Base-by-base conservation (phyloP, 2,113 vertebrate species). In the Hassar affinis region DNA sequence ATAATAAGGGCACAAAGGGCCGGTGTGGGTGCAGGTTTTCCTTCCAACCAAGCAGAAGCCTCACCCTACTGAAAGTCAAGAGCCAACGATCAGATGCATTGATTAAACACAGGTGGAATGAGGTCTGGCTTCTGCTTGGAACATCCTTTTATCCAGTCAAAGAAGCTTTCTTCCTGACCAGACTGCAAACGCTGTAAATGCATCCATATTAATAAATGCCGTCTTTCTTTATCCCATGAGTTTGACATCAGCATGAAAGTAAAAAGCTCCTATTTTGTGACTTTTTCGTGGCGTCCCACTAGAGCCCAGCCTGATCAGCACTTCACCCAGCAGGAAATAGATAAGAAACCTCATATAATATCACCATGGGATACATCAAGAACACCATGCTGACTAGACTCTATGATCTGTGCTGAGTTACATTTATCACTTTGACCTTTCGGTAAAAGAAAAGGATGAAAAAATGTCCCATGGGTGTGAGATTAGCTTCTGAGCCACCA, bases 401-500 rank as follows among this genome's bases (percentile, higher is more conserved):
- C 69, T 81, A n/a, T n/a, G n/a, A n/a, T n/a, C n/a, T n/a, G n/a
- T 42, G 6, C 38, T n/a, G 49, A 47, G 66, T 81, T 49, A 71
- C 6, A 15, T 1, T 25, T 56, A 51, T 59, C 42, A 30, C 18
- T n/a, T 83, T 15, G 30, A 35, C 14, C 17, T 38, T 25, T 30
- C 22, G 25, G 33, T 49, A 68, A 59, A 51, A 66, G 42, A 7
- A 59, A 61, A 54, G 15, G 47, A 25, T 79, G 45, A 51, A 57
- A 18, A 66, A 74, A 81, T 54, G 27, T 76, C 20, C 84, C 84
- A n/a, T 78, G 35, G 25, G 35, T 30, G 59, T 47, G 76, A 12
- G 33, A 47, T 85, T 84, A 59, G 57, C 76, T 78, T 30, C 64
- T 71, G 54, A 85, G 74, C 61, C 51, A 81, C 38, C 27, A 30